Conservation (phyloP, 92 coral and sea anemone species). For the Scolanthus callimorphus region DNA sequence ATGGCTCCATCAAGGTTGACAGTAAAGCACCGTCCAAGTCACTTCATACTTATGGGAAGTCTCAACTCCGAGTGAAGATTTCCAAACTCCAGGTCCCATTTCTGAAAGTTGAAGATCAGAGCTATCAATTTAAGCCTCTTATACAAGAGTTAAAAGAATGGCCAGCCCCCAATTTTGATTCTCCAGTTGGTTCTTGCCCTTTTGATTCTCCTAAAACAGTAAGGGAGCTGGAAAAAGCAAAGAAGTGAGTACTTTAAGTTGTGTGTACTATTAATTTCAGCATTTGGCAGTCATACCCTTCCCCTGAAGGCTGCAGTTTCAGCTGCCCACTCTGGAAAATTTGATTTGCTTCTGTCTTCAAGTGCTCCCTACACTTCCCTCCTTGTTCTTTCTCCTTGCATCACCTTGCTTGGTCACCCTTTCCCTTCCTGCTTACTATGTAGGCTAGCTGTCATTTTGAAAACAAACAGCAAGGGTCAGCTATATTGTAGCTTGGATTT, state of each 20-base stretch:
- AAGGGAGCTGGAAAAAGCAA: conserved; percentile 17
- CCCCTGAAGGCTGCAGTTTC: neutral
- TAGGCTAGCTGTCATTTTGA: no score
- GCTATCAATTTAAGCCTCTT: conserved; percentile 78
- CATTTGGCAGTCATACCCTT: neutral
- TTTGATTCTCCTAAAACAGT: conserved; percentile 75
- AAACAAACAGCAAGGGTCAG: no score
- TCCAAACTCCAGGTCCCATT: conserved; percentile 67
- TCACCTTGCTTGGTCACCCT: no score
- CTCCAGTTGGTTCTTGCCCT: conserved; percentile 74
- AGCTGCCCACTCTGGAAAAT: neutral
- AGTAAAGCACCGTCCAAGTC: conserved; percentile 43
- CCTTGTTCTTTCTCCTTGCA: no score
- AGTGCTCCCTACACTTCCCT: no score
- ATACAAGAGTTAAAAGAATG: conserved; percentile 93
- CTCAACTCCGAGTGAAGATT: conserved; percentile 55
- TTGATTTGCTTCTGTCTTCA: neutral
- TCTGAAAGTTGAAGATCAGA: conserved; percentile 92
- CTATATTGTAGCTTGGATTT: no score
- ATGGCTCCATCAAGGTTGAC: conserved; percentile 27
- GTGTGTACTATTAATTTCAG: no score
- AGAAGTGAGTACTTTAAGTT: conserved; percentile 17
- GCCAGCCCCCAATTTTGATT: conserved; percentile 78
- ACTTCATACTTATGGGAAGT: conserved; percentile 27
- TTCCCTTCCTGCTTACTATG: no score